Percentiles rank a stretch among this genome's conserved stretches.
phyloP scores from a whole-genome alignment of 2,888 invertebrate species.

The Campopleginae sp. region DNA sequence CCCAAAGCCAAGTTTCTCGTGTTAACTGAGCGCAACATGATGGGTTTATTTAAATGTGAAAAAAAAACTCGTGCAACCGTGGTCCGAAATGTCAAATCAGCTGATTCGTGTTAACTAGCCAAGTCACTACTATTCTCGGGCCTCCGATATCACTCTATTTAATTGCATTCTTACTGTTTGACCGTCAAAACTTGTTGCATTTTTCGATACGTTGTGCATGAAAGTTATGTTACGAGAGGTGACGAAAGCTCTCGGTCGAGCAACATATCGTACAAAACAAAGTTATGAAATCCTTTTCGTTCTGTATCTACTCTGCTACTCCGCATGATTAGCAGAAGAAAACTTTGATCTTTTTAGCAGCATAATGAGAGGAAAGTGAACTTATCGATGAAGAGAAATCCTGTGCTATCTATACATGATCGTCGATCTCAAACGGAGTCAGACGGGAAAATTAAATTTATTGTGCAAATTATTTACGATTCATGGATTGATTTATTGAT shows the following conservation, averaged over 20 bases:
- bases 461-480: neutral
- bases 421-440: neutral
- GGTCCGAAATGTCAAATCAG: conserved; percentile 9
- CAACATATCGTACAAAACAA: conserved; percentile 25
- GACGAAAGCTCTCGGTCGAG: conserved; percentile 41
- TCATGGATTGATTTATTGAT: neutral
- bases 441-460: neutral
- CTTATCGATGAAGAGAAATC: neutral
- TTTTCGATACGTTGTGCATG: neutral
- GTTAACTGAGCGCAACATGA: conserved; percentile 70
- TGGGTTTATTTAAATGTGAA: neutral
- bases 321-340: neutral
- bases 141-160: neutral
- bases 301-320: neutral
- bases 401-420: neutral
- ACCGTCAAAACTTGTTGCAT: neutral
- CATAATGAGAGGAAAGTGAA: neutral
- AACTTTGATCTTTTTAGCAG: neutral
- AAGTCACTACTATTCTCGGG: neutral
- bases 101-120: conserved; percentile 24
- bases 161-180: neutral
- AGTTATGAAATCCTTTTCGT: conserved; percentile 59
- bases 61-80: conserved; percentile 36
- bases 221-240: conserved; percentile 30
- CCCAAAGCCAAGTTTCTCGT: conserved; percentile 64